phyloP scores from a whole-genome alignment of 2,797 vertebrate species.

The Pseudochaenichthys georgianus region DNA sequence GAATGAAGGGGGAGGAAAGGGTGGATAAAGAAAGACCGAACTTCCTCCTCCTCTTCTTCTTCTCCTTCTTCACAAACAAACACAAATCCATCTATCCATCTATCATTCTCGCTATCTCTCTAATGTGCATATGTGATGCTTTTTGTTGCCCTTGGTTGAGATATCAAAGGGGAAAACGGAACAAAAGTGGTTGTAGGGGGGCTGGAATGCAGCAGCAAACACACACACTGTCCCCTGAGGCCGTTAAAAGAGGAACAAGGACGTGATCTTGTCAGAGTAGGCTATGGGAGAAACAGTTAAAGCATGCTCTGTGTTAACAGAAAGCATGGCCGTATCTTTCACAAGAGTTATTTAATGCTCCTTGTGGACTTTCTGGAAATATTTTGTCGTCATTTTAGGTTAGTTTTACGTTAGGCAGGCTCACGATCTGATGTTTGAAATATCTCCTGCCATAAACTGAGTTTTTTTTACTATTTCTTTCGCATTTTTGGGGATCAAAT shows the following conservation, averaged over 20 bases:
- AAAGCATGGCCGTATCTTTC: not conserved
- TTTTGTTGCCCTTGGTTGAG: constrained; percentile 62
- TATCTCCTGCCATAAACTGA: not conserved
- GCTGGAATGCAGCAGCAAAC: constrained; percentile 66
- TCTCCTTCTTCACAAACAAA: constrained; percentile 38
- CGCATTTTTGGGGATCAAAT: constrained; percentile 22
- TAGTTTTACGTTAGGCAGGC: not conserved
- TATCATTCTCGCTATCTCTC: constrained; percentile 35
- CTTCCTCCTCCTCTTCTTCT: constrained; percentile 61
- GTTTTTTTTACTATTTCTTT: constrained; percentile 6
- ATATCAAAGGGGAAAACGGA: constrained; percentile 69
- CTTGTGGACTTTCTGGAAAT: not conserved
- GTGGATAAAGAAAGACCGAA: constrained; percentile 73
- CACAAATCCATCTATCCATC: constrained; percentile 29
- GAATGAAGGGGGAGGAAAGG: constrained; percentile 40
- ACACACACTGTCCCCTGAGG: constrained; percentile 58
- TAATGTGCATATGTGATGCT: constrained; percentile 49
- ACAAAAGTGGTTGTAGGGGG: constrained; percentile 65
- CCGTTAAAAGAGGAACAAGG: constrained; percentile 60
- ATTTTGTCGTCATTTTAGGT: not conserved
- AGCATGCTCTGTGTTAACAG: constrained; percentile 16
- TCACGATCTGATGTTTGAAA: constrained; percentile 3
- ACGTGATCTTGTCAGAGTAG: constrained; percentile 60
- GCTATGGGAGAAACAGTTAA: constrained; percentile 30
- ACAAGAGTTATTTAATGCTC: not conserved